Conservation (phyloP, 1,140 invertebrate species). For the Cepaea nemoralis region DNA sequence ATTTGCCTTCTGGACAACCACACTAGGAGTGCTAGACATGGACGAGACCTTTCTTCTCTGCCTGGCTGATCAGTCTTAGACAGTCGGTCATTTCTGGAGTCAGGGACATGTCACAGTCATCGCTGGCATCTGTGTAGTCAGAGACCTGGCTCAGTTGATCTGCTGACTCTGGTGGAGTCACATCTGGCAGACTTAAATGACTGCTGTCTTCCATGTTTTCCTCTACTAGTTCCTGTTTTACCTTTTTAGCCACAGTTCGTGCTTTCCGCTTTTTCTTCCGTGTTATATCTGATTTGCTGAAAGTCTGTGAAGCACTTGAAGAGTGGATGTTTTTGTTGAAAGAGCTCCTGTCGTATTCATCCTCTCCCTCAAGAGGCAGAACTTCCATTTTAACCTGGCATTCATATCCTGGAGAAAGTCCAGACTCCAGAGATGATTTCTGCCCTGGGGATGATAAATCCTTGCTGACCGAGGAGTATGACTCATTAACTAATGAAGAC, state of each 20-base stretch:
- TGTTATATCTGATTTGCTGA: background rate
- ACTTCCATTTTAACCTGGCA: background rate
- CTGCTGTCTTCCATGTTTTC: slow-evolving; percentile 42
- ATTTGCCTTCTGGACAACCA: background rate
- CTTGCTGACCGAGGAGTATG: background rate
- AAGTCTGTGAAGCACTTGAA: background rate
- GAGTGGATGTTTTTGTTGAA: no score
- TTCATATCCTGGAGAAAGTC: no score
- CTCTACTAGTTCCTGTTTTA: background rate
- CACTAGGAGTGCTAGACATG: background rate
- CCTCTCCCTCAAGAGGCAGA: background rate
- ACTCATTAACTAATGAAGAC: background rate
- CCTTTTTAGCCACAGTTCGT: background rate
- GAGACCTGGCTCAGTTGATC: background rate
- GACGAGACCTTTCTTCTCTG: slow-evolving; percentile 64
- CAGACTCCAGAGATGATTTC: background rate
- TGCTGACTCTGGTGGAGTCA: background rate
- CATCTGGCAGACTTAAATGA: slow-evolving; percentile 40
- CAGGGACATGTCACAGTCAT: slow-evolving; percentile 62
- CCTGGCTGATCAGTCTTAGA: slow-evolving; percentile 66
- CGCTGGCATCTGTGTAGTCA: slow-evolving; percentile 17
- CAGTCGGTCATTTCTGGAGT: slow-evolving; percentile 70
- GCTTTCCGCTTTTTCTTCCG: no score
- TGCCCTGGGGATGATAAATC: background rate
- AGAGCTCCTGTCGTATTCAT: no score